Evolutionary conservation across 2,113 vertebrate species (phyloP), one percentile per base, ranked within the genome.

Genomic region (Porphyrio hochstetteri): DNA sequence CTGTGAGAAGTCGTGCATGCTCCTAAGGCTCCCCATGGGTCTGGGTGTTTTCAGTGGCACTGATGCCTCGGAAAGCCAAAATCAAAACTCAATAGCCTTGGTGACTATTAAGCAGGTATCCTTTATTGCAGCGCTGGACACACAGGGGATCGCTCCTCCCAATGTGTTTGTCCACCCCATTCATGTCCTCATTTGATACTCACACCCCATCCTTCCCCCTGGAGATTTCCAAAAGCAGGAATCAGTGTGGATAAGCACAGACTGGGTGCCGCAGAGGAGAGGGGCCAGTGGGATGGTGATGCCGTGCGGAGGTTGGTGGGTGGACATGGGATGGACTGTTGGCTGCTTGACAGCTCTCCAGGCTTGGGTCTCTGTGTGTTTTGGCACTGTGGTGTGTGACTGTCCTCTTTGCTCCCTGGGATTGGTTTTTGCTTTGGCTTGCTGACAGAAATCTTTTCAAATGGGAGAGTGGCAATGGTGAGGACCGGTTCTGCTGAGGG

Each of bases 1-100:
- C 94, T 96, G 75, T 75, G 76, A 81, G 78, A 94, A 86, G 33
- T 46, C 7, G 3, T 75, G 63, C 56, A 71, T 44, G 89, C 42
- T 85, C 87, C 38, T 21, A 50, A 48, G n/a, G n/a, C 38, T 86
- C 72, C 52, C 16, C 16, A 0, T 10, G 19, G 38, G 17, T 33
- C 23, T 65, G 44, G 44, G 17, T 46, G 44, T 46, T 46, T 46
- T 19, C 17, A 7, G 44, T 44, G 44, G 44, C n/a, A n/a, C n/a
- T n/a, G n/a, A n/a, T n/a, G n/a, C n/a, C n/a, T n/a, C n/a, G n/a
- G n/a, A n/a, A n/a, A n/a, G n/a, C n/a, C n/a, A n/a, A n/a, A n/a
- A n/a, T n/a, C n/a, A n/a, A n/a, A n/a, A n/a, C n/a, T n/a, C n/a
- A n/a, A n/a, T n/a, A n/a, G n/a, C n/a, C n/a, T n/a, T n/a, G n/a